Evolutionary conservation across 2,797 vertebrate genomes (phyloP), one percentile per base, ranked within the genome.

Genomic region (Eutrigla gurnardus): DNA sequence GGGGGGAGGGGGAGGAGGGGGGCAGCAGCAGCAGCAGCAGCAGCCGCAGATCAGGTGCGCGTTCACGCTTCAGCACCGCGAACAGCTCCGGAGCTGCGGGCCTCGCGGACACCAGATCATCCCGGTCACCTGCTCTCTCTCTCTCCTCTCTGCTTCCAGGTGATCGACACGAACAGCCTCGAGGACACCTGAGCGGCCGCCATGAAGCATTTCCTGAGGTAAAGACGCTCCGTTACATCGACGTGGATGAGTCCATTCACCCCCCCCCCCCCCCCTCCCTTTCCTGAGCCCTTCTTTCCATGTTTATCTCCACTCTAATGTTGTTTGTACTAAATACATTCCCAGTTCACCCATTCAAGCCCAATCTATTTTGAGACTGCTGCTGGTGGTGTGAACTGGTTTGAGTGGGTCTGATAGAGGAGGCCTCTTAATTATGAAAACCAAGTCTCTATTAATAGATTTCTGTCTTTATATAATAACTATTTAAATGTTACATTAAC

Each of bases 141-240:
- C 25, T 25, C 25, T 25, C 25, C 25, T 25, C 25, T 25, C 46
- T 58, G 25, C 67, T 85, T 69, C 8, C 85, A 92, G 90, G 85
- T 53, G 47, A 75, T 25, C 47, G 5, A 25, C 25, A 25, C 25
- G n/a, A 52, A 36, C 35, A 37, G 67, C 60, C 49, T 65, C 59
- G 76, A 63, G 61, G 52, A 69, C 73, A 70, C 52, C 77, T 2
- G 73, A 74, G 73, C 77, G 32, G 77, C 33, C 91, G 88, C 77
- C 33, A 96, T 96, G 95, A 96, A 96, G 93, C 94, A 96, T 90
- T 96, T 96, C 61, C 86, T 96, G 60, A 94, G 94, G 95, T 96
- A 91, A 85, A 46, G 5, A 54, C 2, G 9, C 25, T 74, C 64
- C 42, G 15, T 42, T 54, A 17, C 33, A 40, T 35, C 7, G 14